Percentiles rank a stretch among this genome's conserved stretches.
Evolutionary conservation across 92 coral and sea anemone genomes (phyloP).

Genomic region (Umimayanthus chanpuru): DNA sequence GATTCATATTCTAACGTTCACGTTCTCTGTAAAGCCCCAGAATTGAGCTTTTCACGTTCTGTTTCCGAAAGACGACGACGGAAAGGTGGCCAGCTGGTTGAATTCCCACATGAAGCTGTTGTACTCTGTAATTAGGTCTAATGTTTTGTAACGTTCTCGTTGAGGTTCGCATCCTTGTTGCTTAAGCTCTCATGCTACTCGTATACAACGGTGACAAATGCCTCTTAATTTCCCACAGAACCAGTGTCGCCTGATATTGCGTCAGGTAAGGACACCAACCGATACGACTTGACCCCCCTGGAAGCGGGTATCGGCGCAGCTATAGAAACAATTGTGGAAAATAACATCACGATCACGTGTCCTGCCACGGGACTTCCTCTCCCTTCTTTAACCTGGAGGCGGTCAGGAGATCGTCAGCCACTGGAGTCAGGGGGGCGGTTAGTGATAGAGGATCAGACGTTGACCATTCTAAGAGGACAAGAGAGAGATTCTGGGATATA

Average conservation of each 20-base stretch:
- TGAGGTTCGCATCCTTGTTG: no score
- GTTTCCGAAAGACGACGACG: no score
- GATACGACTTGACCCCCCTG: constrained; percentile 15
- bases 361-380: constrained; percentile 20
- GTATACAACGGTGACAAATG: no score
- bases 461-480: constrained; percentile 33
- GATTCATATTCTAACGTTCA: no score
- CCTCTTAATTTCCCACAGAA: background rate
- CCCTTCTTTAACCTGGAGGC: constrained; percentile 27
- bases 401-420: background rate
- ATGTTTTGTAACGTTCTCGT: no score
- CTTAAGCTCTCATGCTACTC: no score
- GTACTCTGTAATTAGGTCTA: no score
- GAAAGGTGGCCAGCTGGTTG: no score
- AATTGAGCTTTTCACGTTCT: no score
- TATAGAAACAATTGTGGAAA: constrained; percentile 32
- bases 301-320: constrained; percentile 9
- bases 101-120: no score
- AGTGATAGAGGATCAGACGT: background rate
- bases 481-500: constrained; percentile 21
- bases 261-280: background rate
- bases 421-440: constrained; percentile 14
- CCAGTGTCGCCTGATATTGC: background rate
- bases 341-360: constrained; percentile 28
- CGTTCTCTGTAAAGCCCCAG: no score